These are phyloP conservation scores for Lepetodrilus schrolli DNA, from an alignment of 2,888 invertebrate genomes.

Conservation along the genomic window DNA sequence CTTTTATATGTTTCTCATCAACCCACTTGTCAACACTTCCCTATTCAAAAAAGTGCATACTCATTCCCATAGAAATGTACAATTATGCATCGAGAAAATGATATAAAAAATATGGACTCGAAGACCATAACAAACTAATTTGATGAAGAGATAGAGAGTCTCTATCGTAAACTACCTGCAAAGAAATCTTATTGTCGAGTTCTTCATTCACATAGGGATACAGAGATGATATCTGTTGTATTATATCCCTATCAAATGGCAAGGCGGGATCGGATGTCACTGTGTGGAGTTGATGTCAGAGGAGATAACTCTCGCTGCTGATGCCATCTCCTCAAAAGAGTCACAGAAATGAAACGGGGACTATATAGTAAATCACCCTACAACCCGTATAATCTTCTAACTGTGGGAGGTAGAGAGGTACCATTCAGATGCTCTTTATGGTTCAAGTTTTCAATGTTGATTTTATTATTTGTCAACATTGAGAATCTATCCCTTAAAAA, in stretches of 20 bases:
- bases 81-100: background rate
- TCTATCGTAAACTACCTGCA: constrained; percentile 9
- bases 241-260: constrained; percentile 23
- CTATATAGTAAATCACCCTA: constrained; percentile 12
- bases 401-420: constrained; percentile 8
- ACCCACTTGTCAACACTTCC: no score
- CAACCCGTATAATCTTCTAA: constrained; percentile 9
- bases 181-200: constrained; percentile 13
- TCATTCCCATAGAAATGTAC: background rate
- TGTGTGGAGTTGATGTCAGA: constrained; percentile 8
- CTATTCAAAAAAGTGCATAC: background rate
- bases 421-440: background rate
- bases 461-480: constrained; percentile 6
- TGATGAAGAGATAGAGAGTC: constrained; percentile 8
- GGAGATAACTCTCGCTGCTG: constrained; percentile 18
- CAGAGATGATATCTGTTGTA: constrained; percentile 19
- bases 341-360: constrained; percentile 22
- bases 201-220: constrained; percentile 14
- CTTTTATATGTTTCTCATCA: no score
- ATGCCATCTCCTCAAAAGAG: constrained; percentile 18
- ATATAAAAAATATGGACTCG: constrained; percentile 5
- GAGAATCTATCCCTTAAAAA: background rate
- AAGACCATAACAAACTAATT: constrained; percentile 24
- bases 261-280: constrained; percentile 11
- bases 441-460: background rate